These are phyloP conservation scores for Rhynchophorus ferrugineus DNA, from an alignment of 1,140 invertebrate species.

Conservation along the genomic window DNA sequence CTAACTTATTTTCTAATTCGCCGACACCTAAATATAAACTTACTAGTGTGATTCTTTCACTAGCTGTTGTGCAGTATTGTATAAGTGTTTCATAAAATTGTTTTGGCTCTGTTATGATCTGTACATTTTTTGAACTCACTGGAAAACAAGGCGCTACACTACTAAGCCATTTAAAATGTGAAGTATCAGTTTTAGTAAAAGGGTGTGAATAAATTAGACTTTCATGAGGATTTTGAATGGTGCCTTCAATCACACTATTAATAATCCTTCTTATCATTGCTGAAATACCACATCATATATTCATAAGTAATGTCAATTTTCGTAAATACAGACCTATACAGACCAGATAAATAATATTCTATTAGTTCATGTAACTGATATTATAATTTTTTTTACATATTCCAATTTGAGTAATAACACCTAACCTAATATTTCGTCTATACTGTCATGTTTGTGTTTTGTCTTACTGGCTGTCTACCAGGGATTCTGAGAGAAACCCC, in stretches of 20 bases:
- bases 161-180: conserved; percentile 53
- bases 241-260: conserved; percentile 31
- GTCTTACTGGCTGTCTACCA: no score
- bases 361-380: no score
- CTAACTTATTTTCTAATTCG: conserved; percentile 70
- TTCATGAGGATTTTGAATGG: conserved; percentile 22
- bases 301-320: no score
- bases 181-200: conserved; percentile 35
- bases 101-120: conserved; percentile 64
- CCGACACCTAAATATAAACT: conserved; percentile 94
- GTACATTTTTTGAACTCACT: conserved; percentile 59
- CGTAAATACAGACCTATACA: no score
- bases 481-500: no score
- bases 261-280: conserved; percentile 35
- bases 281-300: no score
- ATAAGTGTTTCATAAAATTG: conserved; percentile 70
- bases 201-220: conserved; percentile 25
- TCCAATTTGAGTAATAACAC: no score
- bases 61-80: conserved; percentile 60
- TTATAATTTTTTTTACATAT: no score
- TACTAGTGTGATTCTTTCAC: conserved; percentile 74
- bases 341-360: no score
- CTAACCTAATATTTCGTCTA: no score
- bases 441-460: no score
- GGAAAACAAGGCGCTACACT: conserved; percentile 64